Evolutionary conservation across 2,888 invertebrate species (phyloP), one percentile per base, ranked within the genome.

Genomic region (Octonoba sinensis): DNA sequence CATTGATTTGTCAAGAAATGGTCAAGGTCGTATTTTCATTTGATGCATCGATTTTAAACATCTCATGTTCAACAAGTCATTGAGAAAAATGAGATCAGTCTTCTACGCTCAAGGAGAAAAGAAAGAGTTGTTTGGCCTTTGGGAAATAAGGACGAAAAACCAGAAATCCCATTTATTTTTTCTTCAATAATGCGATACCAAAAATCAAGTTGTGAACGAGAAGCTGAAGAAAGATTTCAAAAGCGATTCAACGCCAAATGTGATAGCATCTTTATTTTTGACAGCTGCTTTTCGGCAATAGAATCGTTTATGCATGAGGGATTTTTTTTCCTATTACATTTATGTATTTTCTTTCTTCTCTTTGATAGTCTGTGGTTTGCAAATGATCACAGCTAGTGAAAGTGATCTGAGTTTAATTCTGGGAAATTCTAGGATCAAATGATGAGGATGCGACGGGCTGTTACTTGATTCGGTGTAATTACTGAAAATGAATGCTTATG

Each of bases 51-150:
- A 72, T 72, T 60, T 3, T 27, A 3, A 27, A 27, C 27, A 27
- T 27, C 27, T 27, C 27, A 27, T 27, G 27, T 44, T 74, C 74
- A 56, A 65, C 65, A 57, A 67, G 36, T 36, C 49, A 12, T 22
- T 27, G 27, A 27, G 27, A 27, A 36, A 66, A 73, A 64, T 64
- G 64, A 64, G 64, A 64, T 18, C 56, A 64, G 27, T 27, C 6
- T 27, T 27, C 27, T 27, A 27, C 27, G 27, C 36, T n/a, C 4
- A 22, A 69, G 22, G 60, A 67, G n/a, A 44, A 64, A 76, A 62
- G 59, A 44, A 27, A 59, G 46, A 65, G 76, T 77, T 77, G 76
- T 77, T 77, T 77, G 76, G 76, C 76, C 76, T 77, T 77, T 77
- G 56, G 76, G 64, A 77, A 77, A 70, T 64, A 64, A 70, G 56